Evolutionary conservation across 2,888 invertebrate species (phyloP).

Genomic region (Pseudanteris insignis): DNA sequence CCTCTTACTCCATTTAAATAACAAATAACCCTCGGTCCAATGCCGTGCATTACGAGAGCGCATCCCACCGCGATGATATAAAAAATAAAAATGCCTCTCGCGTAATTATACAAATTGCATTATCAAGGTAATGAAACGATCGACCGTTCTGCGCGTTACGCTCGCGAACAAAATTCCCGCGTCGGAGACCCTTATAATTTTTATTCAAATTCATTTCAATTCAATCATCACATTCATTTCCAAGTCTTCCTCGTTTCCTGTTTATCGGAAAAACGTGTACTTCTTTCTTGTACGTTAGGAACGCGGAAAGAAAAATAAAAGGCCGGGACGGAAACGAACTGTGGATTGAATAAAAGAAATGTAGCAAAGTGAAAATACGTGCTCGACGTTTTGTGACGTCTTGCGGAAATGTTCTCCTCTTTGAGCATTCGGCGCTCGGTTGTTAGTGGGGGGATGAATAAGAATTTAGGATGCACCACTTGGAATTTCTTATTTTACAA

Average conservation of each 20-base stretch:
- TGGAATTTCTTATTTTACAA: no score
- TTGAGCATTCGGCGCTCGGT: no score
- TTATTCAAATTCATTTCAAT: conserved; percentile 45
- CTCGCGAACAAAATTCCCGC: conserved; percentile 2
- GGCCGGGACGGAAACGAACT: no score
- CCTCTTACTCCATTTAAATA: conserved; percentile 4
- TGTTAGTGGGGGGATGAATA: no score
- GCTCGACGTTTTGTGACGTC: no score
- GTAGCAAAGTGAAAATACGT: no score
- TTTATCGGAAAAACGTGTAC: conserved; percentile 37
- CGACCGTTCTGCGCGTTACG: conserved; percentile 22
- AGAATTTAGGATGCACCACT: no score
- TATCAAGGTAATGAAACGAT: conserved; percentile 32
- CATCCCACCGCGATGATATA: conserved; percentile 1
- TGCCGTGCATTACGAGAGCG: background rate
- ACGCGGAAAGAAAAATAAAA: no score
- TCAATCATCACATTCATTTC: conserved; percentile 57
- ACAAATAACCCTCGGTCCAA: conserved; percentile 4
- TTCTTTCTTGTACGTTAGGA: conserved; percentile 14
- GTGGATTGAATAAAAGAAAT: no score
- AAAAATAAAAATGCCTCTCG: conserved; percentile 21
- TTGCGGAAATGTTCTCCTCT: no score
- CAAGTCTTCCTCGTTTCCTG: conserved; percentile 56
- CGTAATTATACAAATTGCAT: conserved; percentile 33
- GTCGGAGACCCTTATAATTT: conserved; percentile 27